phyloP scores from a whole-genome alignment of 2,888 invertebrate genomes.

The Saturnia japonica region DNA sequence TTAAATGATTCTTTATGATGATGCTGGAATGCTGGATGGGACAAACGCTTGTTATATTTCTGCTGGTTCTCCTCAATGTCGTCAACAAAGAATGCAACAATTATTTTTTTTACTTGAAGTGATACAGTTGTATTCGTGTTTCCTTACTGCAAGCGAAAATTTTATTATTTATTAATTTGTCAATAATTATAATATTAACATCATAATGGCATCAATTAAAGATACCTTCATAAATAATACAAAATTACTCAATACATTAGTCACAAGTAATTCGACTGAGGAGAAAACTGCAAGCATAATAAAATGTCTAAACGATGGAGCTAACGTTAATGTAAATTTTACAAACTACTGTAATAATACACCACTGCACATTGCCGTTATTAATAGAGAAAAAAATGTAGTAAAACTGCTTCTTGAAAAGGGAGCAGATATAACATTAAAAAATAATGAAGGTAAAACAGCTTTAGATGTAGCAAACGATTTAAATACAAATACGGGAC shows the following conservation, averaged over 20 bases:
- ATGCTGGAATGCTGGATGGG: no score
- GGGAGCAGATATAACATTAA: conserved; percentile 2
- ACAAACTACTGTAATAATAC: conserved; percentile 15
- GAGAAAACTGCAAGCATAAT: conserved; percentile 1
- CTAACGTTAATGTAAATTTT: conserved; percentile 12
- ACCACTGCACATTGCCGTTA: conserved; percentile 16
- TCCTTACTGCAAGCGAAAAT: no score
- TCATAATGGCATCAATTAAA: neutral
- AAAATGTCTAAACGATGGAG: conserved; percentile 10
- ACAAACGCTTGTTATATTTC: no score
- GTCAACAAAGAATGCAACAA: no score
- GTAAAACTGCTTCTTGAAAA: conserved; percentile 4
- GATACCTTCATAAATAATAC: neutral
- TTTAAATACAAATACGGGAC: neutral
- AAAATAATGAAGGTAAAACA: neutral
- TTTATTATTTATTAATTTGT: neutral
- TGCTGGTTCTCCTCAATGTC: no score
- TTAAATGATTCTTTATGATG: neutral
- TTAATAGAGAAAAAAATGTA: conserved; percentile 7
- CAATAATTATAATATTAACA: neutral
- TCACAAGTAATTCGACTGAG: conserved; percentile 19
- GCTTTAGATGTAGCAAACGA: neutral
- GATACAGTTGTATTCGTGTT: neutral
- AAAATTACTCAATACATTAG: neutral
- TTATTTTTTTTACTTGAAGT: no score